These are phyloP conservation scores for Lagopus muta DNA, from an alignment of 2,113 vertebrate genomes.

Conservation along the genomic window DNA sequence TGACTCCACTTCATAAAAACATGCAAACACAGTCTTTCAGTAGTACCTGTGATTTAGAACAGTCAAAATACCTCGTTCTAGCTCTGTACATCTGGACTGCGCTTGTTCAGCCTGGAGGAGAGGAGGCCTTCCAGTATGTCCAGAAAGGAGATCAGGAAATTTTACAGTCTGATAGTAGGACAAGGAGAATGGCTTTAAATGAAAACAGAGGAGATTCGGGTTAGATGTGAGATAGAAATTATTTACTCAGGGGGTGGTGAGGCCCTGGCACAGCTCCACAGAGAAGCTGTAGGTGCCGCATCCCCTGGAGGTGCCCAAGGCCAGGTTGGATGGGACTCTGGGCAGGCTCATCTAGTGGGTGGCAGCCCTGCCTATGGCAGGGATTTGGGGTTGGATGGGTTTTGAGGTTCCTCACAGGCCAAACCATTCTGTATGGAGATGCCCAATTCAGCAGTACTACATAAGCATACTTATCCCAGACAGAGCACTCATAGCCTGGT, in stretches of 20 bases:
- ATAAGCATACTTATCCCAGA: background rate
- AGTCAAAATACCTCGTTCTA: background rate
- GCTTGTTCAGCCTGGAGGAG: background rate
- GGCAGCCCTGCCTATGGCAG: background rate
- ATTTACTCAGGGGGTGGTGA: no score
- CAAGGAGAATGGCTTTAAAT: background rate
- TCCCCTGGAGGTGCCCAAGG: no score
- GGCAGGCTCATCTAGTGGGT: background rate
- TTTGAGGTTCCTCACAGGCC: background rate
- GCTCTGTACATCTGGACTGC: fast-evolving
- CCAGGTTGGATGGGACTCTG: no score
- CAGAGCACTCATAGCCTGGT: background rate
- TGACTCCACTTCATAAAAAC: background rate
- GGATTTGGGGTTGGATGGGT: background rate
- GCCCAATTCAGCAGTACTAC: background rate
- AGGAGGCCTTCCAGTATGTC: no score
- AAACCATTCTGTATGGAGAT: background rate
- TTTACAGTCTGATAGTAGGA: no score
- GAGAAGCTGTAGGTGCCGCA: no score
- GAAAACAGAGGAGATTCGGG: background rate
- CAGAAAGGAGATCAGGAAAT: no score
- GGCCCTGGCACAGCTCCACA: no score
- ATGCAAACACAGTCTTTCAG: background rate
- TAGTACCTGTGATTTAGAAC: background rate
- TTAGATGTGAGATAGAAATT: no score